Percentiles rank a stretch among this genome's conserved stretches.
phyloP scores from a whole-genome alignment of 2,797 vertebrate species.

The Alca torda region DNA sequence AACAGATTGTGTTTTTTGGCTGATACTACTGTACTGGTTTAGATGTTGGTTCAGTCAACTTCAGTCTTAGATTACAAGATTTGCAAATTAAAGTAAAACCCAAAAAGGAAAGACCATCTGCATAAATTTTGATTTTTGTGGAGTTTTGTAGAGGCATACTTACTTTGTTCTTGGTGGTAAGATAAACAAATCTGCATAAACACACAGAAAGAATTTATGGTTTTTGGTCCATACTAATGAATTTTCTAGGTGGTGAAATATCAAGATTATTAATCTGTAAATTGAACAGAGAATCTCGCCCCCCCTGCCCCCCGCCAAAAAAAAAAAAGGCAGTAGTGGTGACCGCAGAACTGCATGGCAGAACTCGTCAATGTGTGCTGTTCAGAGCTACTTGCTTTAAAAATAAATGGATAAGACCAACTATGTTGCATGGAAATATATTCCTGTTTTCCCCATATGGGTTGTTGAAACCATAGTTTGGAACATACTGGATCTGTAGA shows the following conservation, averaged over 20 bases:
- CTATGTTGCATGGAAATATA: not conserved
- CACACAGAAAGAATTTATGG: not conserved
- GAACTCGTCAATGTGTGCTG: not conserved
- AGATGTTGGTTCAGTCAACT: conserved; percentile 89
- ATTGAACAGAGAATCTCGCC: not conserved
- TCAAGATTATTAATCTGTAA: not conserved
- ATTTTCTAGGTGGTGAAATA: conserved; percentile 3
- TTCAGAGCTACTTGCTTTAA: not conserved
- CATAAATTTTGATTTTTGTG: conserved; percentile 79
- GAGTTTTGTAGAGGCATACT: conserved; percentile 77
- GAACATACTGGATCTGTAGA: not conserved
- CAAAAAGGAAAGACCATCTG: conserved; percentile 85
- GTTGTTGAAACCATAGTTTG: not conserved
- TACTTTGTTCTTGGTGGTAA: conserved; percentile 22
- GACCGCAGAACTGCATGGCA: not conserved
- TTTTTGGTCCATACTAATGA: not conserved
- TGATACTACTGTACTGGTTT: conserved; percentile 83
- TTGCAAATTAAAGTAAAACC: conserved; percentile 96
- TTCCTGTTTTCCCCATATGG: not conserved
- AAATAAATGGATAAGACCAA: conserved; percentile 1
- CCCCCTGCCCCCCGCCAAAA: too few relatives aligned
- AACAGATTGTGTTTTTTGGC: conserved; percentile 94
- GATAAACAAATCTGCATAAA: not conserved
- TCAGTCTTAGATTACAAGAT: conserved; percentile 97
- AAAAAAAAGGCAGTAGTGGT: not conserved